Conservation (phyloP, 2,113 vertebrate genomes). For the Scomber scombrus region DNA sequence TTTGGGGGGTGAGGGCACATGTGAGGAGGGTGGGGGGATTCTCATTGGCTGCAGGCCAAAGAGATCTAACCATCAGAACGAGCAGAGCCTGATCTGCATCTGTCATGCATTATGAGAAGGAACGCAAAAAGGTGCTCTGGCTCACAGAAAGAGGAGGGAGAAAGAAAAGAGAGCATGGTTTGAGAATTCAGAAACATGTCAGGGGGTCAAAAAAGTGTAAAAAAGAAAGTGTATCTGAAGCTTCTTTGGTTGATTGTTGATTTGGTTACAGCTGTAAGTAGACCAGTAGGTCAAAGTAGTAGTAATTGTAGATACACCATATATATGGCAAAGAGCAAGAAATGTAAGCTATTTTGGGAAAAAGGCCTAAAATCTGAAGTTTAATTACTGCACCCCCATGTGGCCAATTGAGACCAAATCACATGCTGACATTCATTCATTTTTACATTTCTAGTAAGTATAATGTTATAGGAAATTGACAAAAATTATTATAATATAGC, state of each 20-base stretch:
- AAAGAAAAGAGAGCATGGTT: conserved; percentile 7
- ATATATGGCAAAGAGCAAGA: too few relatives aligned
- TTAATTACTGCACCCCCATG: conserved; percentile 7
- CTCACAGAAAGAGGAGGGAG: conserved; percentile 40
- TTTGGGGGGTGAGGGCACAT: conserved; percentile 39
- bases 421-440: neutral
- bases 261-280: too few relatives aligned
- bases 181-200: conserved; percentile 29
- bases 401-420: neutral
- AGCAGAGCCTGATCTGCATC: conserved; percentile 71
- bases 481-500: too few relatives aligned
- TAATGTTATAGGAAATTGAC: too few relatives aligned
- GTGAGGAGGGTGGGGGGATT: conserved; percentile 50
- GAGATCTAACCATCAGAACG: conserved; percentile 64
- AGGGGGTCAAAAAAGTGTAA: neutral
- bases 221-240: neutral
- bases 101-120: conserved; percentile 75
- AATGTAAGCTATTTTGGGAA: too few relatives aligned
- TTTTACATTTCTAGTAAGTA: neutral
- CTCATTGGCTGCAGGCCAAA: conserved; percentile 65
- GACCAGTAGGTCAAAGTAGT: too few relatives aligned
- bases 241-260: neutral
- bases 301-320: too few relatives aligned
- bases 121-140: conserved; percentile 62
- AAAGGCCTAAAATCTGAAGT: neutral